Evolutionary conservation across 2,113 vertebrate genomes (phyloP).

Genomic region (Mesitornis unicolor): DNA sequence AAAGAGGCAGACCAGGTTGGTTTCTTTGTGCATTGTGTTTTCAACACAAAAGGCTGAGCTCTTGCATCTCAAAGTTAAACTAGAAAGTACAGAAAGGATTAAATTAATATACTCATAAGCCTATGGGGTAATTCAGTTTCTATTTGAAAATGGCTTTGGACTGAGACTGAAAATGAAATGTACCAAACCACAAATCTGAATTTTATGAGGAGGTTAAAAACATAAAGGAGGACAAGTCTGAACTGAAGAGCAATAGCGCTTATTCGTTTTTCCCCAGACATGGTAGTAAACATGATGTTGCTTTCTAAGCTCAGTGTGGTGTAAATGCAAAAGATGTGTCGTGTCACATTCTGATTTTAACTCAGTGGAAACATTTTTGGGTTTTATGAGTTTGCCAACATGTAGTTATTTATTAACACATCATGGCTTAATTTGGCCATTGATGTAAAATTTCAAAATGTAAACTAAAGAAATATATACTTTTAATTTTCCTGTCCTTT

Average conservation of each 20-base stretch:
- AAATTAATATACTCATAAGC: background rate
- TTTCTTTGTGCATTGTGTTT: background rate
- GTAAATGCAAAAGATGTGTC: conserved; percentile 41
- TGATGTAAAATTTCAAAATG: background rate
- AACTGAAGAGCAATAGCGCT: background rate
- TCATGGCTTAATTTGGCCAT: conserved; percentile 4
- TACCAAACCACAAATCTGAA: conserved; percentile 35
- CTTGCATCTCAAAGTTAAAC: background rate
- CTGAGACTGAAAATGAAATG: conserved; percentile 7
- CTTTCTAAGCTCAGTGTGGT: conserved; percentile 22
- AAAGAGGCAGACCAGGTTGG: background rate
- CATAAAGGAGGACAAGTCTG: background rate
- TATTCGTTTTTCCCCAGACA: conserved; percentile 20
- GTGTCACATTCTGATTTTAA: conserved; percentile 24
- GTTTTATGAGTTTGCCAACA: conserved; percentile 10
- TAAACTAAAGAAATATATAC: background rate
- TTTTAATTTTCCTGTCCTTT: background rate
- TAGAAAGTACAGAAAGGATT: background rate
- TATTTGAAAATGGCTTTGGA: conserved; percentile 1
- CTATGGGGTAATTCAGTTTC: background rate
- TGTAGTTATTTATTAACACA: background rate
- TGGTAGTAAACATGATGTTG: background rate
- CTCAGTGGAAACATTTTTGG: background rate
- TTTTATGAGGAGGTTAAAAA: conserved; percentile 29
- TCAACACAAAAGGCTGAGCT: background rate